phyloP scores from a whole-genome alignment of 2,888 invertebrate genomes.

The Torymus auratus region DNA sequence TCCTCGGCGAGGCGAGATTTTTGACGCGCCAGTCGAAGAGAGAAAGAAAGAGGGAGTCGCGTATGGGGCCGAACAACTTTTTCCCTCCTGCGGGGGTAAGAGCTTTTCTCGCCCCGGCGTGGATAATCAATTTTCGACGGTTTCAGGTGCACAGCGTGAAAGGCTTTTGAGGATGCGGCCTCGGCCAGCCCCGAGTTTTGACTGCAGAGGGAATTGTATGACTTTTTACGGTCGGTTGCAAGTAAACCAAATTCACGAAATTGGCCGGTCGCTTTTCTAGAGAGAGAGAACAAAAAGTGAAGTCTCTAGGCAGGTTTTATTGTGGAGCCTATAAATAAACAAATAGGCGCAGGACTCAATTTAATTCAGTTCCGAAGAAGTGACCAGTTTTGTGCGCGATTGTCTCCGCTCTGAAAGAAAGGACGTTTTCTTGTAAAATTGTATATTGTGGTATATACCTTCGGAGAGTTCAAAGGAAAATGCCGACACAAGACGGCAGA shows the following conservation, averaged over 20 bases:
- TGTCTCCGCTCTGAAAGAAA: too few relatives aligned
- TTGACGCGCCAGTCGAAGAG: neutral
- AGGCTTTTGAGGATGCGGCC: slow-evolving; percentile 1
- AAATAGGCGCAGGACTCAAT: too few relatives aligned
- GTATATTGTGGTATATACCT: neutral
- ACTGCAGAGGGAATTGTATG: neutral
- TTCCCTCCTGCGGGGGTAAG: too few relatives aligned
- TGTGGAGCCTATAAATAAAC: neutral
- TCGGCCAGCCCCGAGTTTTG: neutral
- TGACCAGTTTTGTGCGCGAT: too few relatives aligned
- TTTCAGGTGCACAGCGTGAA: slow-evolving; percentile 29
- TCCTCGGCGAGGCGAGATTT: slow-evolving; percentile 6
- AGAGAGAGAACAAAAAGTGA: neutral
- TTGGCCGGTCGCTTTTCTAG: neutral
- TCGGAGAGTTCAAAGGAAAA: neutral
- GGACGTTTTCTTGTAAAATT: neutral
- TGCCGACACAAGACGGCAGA: neutral
- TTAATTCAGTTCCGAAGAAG: too few relatives aligned
- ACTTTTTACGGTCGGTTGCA: slow-evolving; percentile 39
- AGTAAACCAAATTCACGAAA: neutral
- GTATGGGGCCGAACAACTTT: too few relatives aligned
- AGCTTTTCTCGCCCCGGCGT: slow-evolving; percentile 2
- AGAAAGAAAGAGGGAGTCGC: too few relatives aligned
- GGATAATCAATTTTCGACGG: slow-evolving; percentile 48
- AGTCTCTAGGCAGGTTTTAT: neutral